Conservation (phyloP, 1,140 invertebrate genomes). For the Drosophila kurseongensis region DNA sequence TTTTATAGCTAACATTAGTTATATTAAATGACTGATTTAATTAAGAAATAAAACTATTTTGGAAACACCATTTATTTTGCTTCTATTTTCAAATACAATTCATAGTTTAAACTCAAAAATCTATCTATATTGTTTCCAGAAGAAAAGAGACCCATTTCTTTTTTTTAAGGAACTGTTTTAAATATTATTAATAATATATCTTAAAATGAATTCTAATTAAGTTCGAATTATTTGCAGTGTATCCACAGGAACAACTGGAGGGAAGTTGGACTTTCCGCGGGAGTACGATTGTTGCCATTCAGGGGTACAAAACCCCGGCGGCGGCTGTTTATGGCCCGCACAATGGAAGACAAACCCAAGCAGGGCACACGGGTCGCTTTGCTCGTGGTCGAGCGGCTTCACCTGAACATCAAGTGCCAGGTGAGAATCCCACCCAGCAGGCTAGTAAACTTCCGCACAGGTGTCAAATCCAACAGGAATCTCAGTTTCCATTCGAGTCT, state of each 20-base stretch:
- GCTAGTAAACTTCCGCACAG: not conserved
- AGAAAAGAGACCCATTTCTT: no score
- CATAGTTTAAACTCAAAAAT: no score
- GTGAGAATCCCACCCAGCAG: slow-evolving; percentile 53
- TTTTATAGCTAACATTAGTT: no score
- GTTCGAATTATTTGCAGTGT: not conserved
- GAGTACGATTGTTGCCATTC: slow-evolving; percentile 26
- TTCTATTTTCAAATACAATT: no score
- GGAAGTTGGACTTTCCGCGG: slow-evolving; percentile 20
- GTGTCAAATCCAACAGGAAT: not conserved
- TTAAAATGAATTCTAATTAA: no score
- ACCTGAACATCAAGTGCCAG: slow-evolving; percentile 64
- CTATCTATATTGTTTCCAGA: no score
- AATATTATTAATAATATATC: no score
- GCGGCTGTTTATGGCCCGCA: slow-evolving; percentile 49
- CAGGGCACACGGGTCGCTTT: slow-evolving; percentile 60
- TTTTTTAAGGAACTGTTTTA: no score
- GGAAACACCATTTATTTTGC: no score
- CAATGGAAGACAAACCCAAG: slow-evolving; percentile 68
- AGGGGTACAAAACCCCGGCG: slow-evolving; percentile 55
- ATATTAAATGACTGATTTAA: no score
- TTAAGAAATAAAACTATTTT: no score
- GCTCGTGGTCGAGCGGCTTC: slow-evolving; percentile 64
- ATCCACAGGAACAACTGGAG: slow-evolving; percentile 4
- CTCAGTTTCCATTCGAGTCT: slow-evolving; percentile 24